Evolutionary conservation across 1,140 invertebrate species (phyloP).

Genomic region (Hycleus phaleratus): DNA sequence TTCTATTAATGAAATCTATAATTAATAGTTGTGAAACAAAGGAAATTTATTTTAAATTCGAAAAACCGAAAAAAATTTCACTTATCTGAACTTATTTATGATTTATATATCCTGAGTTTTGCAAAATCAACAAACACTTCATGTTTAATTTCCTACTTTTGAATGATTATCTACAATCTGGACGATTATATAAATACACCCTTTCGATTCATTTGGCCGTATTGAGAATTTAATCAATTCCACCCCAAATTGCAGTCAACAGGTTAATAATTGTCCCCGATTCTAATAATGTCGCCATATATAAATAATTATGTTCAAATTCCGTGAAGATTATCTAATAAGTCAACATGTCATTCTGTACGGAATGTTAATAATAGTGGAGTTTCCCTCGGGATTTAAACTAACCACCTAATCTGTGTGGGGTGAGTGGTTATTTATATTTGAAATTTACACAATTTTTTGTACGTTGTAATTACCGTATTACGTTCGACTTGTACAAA

Average conservation of each 20-base stretch:
- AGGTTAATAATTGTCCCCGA: conserved; percentile 16
- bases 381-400: background rate
- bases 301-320: conserved; percentile 31
- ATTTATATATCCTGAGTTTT: background rate
- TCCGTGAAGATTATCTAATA: conserved; percentile 29
- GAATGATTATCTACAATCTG: background rate
- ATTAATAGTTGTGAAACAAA: too few species aligned
- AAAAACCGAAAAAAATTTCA: background rate
- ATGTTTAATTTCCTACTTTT: background rate
- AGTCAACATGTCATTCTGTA: conserved; percentile 29
- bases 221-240: background rate
- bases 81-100: background rate
- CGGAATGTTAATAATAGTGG: conserved; percentile 22
- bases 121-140: conserved; percentile 1
- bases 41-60: background rate
- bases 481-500: conserved; percentile 8
- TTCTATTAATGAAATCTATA: background rate
- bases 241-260: conserved; percentile 3
- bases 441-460: background rate
- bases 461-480: conserved; percentile 5
- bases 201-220: background rate
- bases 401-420: background rate
- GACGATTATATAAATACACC: too few species aligned
- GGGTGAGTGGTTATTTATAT: too few species aligned
- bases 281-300: conserved; percentile 6